Evolutionary conservation across 2,888 invertebrate genomes (phyloP).

Genomic region (Lutraria lutraria): DNA sequence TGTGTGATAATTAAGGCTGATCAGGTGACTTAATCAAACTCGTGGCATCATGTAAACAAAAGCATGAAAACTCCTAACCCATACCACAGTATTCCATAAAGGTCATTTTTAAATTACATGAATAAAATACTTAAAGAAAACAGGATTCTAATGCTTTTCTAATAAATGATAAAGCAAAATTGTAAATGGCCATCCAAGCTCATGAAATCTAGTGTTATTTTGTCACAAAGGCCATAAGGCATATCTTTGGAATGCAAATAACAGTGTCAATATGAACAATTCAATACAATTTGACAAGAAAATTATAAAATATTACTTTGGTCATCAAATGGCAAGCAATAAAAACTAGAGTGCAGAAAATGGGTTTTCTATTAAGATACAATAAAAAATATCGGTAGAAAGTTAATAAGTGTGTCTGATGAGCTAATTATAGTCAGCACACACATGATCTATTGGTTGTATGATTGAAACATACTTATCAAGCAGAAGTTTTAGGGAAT

Average conservation of each 20-base stretch:
- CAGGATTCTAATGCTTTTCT: no score
- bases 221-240: background rate
- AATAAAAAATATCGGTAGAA: constrained; percentile 37
- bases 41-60: no score
- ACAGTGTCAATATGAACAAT: background rate
- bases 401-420: constrained; percentile 5
- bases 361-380: constrained; percentile 40
- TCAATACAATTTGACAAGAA: constrained; percentile 39
- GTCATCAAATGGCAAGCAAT: constrained; percentile 38
- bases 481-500: background rate
- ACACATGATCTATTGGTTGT: background rate
- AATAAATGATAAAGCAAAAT: no score
- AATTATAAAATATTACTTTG: constrained; percentile 47
- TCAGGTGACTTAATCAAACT: no score
- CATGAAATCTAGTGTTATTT: no score
- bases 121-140: no score
- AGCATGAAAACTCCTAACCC: no score
- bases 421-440: background rate
- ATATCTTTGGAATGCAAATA: background rate
- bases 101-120: no score
- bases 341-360: constrained; percentile 45
- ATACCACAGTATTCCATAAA: no score
- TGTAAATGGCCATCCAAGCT: no score
- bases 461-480: constrained; percentile 11
- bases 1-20: no score